phyloP scores from a whole-genome alignment of 2,888 invertebrate species.

The Philopedon plagiatum region DNA sequence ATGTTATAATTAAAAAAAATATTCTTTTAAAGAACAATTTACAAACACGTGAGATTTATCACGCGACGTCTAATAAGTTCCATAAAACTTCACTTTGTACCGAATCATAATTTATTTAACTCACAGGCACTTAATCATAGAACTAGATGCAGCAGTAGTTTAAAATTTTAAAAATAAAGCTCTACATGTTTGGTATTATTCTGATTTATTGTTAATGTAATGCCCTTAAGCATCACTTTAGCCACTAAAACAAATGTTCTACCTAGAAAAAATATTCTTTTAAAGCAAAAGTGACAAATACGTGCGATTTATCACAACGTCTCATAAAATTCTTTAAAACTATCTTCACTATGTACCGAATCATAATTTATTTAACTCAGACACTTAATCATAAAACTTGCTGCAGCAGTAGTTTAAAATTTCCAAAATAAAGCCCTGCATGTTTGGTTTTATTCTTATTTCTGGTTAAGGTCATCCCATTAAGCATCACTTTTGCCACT shows the following conservation, averaged over 20 bases:
- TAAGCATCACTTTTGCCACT: too few relatives aligned
- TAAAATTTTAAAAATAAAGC: slow-evolving; percentile 49
- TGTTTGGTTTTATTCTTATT: slow-evolving; percentile 53
- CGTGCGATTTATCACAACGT: slow-evolving; percentile 19
- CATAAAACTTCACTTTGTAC: slow-evolving; percentile 33
- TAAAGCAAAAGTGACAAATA: too few relatives aligned
- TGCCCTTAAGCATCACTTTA: too few relatives aligned
- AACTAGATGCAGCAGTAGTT: slow-evolving; percentile 43
- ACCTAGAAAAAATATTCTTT: too few relatives aligned
- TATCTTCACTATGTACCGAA: slow-evolving; percentile 38
- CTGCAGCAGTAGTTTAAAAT: slow-evolving; percentile 48
- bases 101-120: slow-evolving; percentile 38
- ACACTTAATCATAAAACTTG: slow-evolving; percentile 43
- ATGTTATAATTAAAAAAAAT: too few relatives aligned
- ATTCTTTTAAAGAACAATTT: too few relatives aligned
- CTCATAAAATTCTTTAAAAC: slow-evolving; percentile 10
- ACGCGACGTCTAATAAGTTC: slow-evolving; percentile 16
- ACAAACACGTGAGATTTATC: too few relatives aligned
- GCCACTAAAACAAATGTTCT: too few relatives aligned
- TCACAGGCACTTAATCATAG: slow-evolving; percentile 40
- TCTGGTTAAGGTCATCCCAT: too few relatives aligned
- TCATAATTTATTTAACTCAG: slow-evolving; percentile 39
- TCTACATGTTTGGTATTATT: slow-evolving; percentile 51
- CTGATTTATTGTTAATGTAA: slow-evolving; percentile 54
- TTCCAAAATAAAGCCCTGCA: slow-evolving; percentile 45